These are phyloP conservation scores for Eurypyga helias DNA, from an alignment of 2,113 vertebrate species.

Conservation along the genomic window DNA sequence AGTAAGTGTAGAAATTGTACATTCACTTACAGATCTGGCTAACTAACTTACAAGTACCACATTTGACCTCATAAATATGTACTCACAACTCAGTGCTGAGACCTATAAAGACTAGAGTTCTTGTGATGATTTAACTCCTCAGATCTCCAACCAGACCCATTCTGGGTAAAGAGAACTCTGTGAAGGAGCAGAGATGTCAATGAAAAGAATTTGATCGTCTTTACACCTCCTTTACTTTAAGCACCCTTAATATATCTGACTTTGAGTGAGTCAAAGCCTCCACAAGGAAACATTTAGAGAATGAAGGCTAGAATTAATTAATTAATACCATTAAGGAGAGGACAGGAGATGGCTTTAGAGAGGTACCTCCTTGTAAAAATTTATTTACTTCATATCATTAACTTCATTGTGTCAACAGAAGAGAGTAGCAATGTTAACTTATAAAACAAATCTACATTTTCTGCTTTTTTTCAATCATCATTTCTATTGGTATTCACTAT, in stretches of 20 bases:
- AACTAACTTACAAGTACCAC: not conserved
- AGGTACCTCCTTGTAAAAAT: not conserved
- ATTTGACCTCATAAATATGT: not conserved
- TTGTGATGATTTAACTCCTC: not conserved
- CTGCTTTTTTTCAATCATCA: not conserved
- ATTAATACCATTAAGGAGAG: not conserved
- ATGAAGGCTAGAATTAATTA: not conserved
- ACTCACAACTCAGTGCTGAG: not conserved
- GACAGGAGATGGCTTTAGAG: not conserved
- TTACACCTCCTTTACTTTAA: not conserved
- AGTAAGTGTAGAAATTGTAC: not conserved
- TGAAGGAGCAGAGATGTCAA: not conserved
- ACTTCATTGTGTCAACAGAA: not conserved
- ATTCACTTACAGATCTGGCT: not conserved
- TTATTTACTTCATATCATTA: not conserved
- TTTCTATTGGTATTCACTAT: not conserved
- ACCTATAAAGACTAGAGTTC: not conserved
- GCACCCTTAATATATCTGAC: not conserved
- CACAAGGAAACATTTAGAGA: not conserved
- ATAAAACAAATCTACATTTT: not conserved
- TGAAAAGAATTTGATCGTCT: not conserved
- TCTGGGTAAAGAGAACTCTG: not conserved
- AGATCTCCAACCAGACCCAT: not conserved
- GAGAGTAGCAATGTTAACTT: not conserved
- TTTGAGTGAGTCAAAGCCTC: not conserved